A percentile compares a stretch with the other conserved stretches of the same genome.
phyloP scores from a whole-genome alignment of 2,888 invertebrate species.

The Dynastes grantii region DNA sequence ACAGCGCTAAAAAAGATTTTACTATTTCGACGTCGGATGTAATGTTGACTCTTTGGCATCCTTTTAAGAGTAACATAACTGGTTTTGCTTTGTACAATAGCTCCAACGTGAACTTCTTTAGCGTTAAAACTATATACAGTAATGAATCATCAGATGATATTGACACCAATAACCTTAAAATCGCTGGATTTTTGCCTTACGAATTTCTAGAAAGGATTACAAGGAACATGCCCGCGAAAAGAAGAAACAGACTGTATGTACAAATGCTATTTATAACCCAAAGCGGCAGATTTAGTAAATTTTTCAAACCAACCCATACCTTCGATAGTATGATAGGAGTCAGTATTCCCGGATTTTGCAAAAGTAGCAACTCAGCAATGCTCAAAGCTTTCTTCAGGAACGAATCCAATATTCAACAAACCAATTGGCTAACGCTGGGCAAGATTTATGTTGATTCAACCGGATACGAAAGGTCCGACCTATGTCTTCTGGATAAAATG shows the following conservation, averaged over 20 bases:
- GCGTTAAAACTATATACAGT: neutral
- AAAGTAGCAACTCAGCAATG: neutral
- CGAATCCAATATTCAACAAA: neutral
- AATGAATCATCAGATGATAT: slow-evolving; percentile 16
- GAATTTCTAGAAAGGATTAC: neutral
- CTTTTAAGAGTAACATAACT: slow-evolving; percentile 1
- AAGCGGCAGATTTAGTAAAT: slow-evolving; percentile 10
- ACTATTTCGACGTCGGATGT: neutral
- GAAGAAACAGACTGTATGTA: neutral
- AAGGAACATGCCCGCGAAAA: neutral
- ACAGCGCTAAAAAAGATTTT: neutral
- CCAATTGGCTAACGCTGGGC: neutral
- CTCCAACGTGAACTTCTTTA: neutral
- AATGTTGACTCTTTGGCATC: slow-evolving; percentile 17
- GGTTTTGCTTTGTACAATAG: slow-evolving; percentile 2
- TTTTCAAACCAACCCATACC: neutral
- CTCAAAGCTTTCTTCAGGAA: neutral
- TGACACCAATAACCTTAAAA: neutral
- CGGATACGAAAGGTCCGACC: slow-evolving; percentile 8
- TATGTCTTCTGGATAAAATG: slow-evolving; percentile 12
- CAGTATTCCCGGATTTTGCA: slow-evolving; percentile 20
- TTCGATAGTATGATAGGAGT: slow-evolving; percentile 12
- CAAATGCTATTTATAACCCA: slow-evolving; percentile 5
- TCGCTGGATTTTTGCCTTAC: slow-evolving; percentile 5
- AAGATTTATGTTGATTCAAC: neutral